Base-by-base conservation (phyloP, 2,113 vertebrate genomes). In the Jacana jacana region DNA sequence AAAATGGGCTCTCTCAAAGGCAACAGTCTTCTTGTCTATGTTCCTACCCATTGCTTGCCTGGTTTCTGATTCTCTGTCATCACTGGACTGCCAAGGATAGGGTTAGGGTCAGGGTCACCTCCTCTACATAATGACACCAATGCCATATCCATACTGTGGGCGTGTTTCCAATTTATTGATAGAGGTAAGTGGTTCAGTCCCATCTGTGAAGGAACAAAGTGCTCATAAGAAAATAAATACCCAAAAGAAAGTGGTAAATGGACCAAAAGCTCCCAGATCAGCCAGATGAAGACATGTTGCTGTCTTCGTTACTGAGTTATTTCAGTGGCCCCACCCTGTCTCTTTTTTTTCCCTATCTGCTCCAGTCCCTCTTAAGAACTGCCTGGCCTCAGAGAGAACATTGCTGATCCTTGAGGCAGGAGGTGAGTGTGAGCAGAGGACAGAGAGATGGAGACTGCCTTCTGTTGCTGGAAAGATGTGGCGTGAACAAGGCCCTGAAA, bases 401-500 rank as follows among this genome's bases (percentile, higher is more conserved):
- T 44, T 61, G 57, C 44, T 81, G 37, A 51, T 88, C 42, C 51
- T 57, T 42, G 51, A 37, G 61, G 37, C 83, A 48, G 58, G 58
- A 88, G 51, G 44, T 25, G 61, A 71, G 13, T 35, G 25, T 11
- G 9, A 79, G 17, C 0, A 0, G 57, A 40, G 48, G 54, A 79
- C 44, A 39, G 57, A 14, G 27, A 37, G 61, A 13, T 35, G 46
- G 58, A 61, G n/a, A 13, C 49, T 20, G 42, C 25, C 39, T 69
- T 72, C 44, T 13, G 31, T 46, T 63, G 22, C 19, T 76, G 86
- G 33, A 27, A 42, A 35, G 20, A 28, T 48, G 39, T 49, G 61
- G 8, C 0, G 0, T 57, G 33, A 31, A 58, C 46, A 40, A 37
- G 55, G 72, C 61, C 19, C 2, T 7, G 46, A 44, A 30, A 75